Conservation (phyloP, 2,888 invertebrate species). For the Bursaphelenchus okinawaensis region DNA sequence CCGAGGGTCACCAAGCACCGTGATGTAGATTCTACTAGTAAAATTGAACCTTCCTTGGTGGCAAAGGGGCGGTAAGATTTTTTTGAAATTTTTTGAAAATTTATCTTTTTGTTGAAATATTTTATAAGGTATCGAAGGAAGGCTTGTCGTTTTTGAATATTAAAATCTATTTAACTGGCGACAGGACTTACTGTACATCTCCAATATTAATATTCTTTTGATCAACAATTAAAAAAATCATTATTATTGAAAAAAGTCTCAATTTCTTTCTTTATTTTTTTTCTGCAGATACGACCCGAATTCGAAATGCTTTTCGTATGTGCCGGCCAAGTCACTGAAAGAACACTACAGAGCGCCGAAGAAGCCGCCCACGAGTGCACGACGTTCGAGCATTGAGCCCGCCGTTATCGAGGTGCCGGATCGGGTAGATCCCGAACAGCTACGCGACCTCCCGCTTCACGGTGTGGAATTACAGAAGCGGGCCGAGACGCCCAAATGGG, state of each 20-base stretch:
- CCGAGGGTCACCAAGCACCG: not conserved
- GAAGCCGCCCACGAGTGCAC: conserved; percentile 28
- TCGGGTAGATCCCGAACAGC: conserved; percentile 17
- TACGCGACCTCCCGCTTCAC: conserved; percentile 15
- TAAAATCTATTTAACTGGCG: not conserved
- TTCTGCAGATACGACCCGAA: conserved; percentile 52
- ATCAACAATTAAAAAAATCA: not conserved
- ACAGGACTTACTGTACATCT: not conserved
- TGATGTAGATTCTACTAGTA: not conserved
- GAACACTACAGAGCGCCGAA: conserved; percentile 46
- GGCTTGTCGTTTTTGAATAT: no score
- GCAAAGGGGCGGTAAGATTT: conserved; percentile 42
- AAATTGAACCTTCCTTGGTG: conserved; percentile 55
- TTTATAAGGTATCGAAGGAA: no score
- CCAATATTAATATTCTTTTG: not conserved
- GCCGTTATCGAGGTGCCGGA: conserved; percentile 41
- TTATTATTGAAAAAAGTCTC: not conserved
- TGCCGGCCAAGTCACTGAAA: conserved; percentile 54
- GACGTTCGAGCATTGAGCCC: conserved; percentile 29
- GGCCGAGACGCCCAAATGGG: conserved; percentile 53
- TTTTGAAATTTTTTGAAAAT: not conserved
- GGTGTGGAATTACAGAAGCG: conserved; percentile 21
- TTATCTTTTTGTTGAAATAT: not conserved
- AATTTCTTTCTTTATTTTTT: not conserved
- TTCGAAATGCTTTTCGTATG: conserved; percentile 57